These are phyloP conservation scores for Cheiracanthium punctorium DNA, from an alignment of 2,888 invertebrate genomes.

Conservation along the genomic window DNA sequence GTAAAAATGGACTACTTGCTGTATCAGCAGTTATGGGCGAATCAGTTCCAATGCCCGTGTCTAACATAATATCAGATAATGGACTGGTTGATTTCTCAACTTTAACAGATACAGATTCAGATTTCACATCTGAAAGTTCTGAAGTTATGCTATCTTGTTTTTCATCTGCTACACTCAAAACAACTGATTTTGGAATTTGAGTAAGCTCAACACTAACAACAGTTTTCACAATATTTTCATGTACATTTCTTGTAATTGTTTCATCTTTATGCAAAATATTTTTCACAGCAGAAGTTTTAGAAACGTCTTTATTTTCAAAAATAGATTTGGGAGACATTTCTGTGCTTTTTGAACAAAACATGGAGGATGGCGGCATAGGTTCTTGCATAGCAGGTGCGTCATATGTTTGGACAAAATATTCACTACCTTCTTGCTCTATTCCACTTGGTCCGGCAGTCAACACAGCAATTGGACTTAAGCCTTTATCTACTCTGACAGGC, in stretches of 20 bases:
- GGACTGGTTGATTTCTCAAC: conserved; percentile 66
- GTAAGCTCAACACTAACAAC: neutral
- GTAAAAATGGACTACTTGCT: conserved; percentile 61
- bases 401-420: conserved; percentile 63
- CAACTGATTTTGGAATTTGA: neutral
- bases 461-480: conserved; percentile 64
- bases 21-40: conserved; percentile 58
- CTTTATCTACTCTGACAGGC: conserved; percentile 44
- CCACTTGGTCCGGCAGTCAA: conserved; percentile 55
- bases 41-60: conserved; percentile 65
- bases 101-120: conserved; percentile 18
- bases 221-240: neutral
- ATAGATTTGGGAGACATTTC: conserved; percentile 52
- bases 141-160: neutral
- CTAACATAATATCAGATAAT: conserved; percentile 52
- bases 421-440: conserved; percentile 48
- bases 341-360: conserved; percentile 43
- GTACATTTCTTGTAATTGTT: neutral
- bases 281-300: neutral
- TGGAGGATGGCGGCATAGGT: conserved; percentile 20
- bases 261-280: neutral
- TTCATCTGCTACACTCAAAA: conserved; percentile 2
- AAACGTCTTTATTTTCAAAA: conserved; percentile 5
- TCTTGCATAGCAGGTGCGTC: conserved; percentile 61
- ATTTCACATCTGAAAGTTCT: neutral